Base-by-base conservation (phyloP, 2,113 vertebrate species). In the Emydura subglobosa region DNA sequence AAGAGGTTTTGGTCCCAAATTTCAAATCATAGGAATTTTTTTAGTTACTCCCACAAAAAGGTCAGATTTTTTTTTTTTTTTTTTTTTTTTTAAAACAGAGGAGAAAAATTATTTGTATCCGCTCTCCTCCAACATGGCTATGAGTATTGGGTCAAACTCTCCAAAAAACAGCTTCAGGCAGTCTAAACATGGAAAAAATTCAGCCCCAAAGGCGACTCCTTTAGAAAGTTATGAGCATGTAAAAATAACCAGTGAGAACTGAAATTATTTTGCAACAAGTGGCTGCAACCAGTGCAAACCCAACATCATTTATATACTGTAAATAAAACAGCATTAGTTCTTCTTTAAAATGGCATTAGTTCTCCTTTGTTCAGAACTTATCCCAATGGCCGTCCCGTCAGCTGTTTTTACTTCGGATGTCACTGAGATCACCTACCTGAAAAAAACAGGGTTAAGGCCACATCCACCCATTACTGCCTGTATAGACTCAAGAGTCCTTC, bases 171-270 rank as follows among this genome's bases (percentile, higher is more conserved):
- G 51, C 50, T 94, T 82, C 68, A 79, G 90, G 81, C 65, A 87
- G 79, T 39, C 65, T 91, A 93, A 95, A 94, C 53, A 86, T 11
- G 68, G 91, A 96, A 53, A 92, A 91, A 89, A 14, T 5, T 84
- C 39, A 93, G 57, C 24, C 74, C 82, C 16, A 44, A 39, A n/a
- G 44, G 59, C 12, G 34, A 83, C 83, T 53, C 31, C 81, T 86
- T 88, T 82, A 82, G 79, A 91, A 5, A 17, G 80, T 76, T 42
- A 89, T 0, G 0, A 54, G 86, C 14, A 42, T 54, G 82, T 68
- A 79, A 96, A 91, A 91, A 91, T 1, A 93, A 34, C 10, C 4
- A 0, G n/a, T 19, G 80, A 53, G 53, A 89, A 95, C 50, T 85
- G 89, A 85, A 89, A 86, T 44, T 79, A 39, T 76, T 86, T 22